Conservation (phyloP, 1,140 invertebrate species). For the Drosophila kohkoa region DNA sequence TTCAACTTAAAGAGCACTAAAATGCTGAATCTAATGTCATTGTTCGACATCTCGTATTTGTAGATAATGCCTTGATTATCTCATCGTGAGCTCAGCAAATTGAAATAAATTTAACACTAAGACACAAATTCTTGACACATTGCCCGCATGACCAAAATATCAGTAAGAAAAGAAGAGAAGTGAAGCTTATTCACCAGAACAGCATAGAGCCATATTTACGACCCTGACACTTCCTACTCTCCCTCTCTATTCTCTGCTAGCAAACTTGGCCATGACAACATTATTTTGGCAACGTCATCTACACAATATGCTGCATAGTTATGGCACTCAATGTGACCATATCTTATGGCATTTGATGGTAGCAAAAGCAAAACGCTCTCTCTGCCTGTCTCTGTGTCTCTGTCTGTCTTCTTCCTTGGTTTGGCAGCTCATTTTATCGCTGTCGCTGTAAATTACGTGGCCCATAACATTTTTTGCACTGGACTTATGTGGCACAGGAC, state of each 20-base stretch:
- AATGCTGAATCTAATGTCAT: not conserved
- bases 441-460: constrained; percentile 68
- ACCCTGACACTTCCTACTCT: constrained; percentile 40
- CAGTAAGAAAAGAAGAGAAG: not conserved
- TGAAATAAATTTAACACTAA: constrained; percentile 55
- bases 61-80: constrained; percentile 46
- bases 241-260: not conserved
- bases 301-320: constrained; percentile 74
- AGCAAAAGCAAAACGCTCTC: not conserved
- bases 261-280: constrained; percentile 53
- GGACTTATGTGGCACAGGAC: constrained; percentile 17
- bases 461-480: constrained; percentile 39
- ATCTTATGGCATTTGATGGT: constrained; percentile 31
- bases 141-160: constrained; percentile 21
- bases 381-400: no score
- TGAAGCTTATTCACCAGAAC: constrained; percentile 19
- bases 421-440: constrained; percentile 74
- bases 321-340: constrained; percentile 53
- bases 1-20: not conserved
- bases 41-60: constrained; percentile 8
- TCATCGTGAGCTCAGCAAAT: constrained; percentile 61
- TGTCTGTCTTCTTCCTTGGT: constrained; percentile 51
- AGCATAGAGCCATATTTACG: constrained; percentile 62
- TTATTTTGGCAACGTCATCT: constrained; percentile 57
- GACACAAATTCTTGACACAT: constrained; percentile 54